Base-by-base conservation (phyloP, 2,797 vertebrate species). In the Coilia nasus region DNA sequence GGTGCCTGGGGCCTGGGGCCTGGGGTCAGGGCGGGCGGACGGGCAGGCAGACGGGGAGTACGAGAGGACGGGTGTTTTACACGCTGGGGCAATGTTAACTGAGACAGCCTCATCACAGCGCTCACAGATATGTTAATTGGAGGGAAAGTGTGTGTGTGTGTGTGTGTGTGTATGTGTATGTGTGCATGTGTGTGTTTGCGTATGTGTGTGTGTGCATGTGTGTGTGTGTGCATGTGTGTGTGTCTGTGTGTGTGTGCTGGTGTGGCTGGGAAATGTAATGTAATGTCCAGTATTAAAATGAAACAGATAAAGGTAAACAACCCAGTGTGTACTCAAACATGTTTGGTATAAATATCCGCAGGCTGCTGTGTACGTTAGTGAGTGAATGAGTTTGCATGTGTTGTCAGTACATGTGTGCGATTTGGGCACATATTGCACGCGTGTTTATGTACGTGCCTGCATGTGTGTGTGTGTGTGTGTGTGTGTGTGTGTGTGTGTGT, bases 51-150 rank as follows among this genome's bases (percentile, higher is more conserved):
- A 17, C 12, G 54, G 31, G 6, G 71, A 78, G 35, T 12, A 44
- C 35, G 71, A 17, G 31, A 78, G 35, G 31, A 44, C 35, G 71
- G 31, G 31, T 17, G 35, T 78, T 31, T 78, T 78, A 44, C 17
- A 3, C 35, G 7, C 31, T 78, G 35, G 71, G 71, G 17, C 44
- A 41, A 78, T 44, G 35, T 78, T 78, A 44, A 78, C 71, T 5
- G 35, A 78, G 71, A 78, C 17, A 17, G 41, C 71, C 71, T 78
- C 71, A 78, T 78, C 71, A 78, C 31, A 15, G 14, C 67, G 15
- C 67, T 75, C 67, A 3, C 17, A 78, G 71, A 78, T 44, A 41
- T 31, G 71, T 78, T 78, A 78, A 78, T n/a, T 35, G 28, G 80
- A 25, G 14, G n/a, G 28, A 9, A 47, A 81, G 47, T 50, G 47